Conservation (phyloP, 2,888 invertebrate species). For the Melanostoma scalare region DNA sequence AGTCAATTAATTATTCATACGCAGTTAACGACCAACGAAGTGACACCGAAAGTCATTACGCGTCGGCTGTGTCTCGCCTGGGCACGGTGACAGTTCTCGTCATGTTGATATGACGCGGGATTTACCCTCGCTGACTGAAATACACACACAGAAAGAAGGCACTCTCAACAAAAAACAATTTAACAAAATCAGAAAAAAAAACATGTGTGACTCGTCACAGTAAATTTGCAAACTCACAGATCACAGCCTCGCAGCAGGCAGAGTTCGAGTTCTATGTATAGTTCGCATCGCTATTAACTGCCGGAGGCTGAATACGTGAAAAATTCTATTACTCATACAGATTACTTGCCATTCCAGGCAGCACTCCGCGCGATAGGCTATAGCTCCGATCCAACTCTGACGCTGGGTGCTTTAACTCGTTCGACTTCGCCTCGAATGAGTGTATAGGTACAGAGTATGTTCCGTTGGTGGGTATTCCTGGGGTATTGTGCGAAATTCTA, state of each 20-base stretch:
- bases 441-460: neutral
- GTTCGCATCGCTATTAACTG: conserved; percentile 1
- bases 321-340: conserved; percentile 52
- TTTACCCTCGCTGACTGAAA: conserved; percentile 11
- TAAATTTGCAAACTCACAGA: neutral
- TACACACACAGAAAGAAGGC: neutral
- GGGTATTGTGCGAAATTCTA: conserved; percentile 29
- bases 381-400: conserved; percentile 11
- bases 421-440: neutral
- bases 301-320: conserved; percentile 23
- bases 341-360: conserved; percentile 9
- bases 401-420: conserved; percentile 10
- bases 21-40: conserved; percentile 64
- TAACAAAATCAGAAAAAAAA: neutral
- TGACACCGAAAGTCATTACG: conserved; percentile 63
- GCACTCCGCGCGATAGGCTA: conserved; percentile 11
- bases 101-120: conserved; percentile 49
- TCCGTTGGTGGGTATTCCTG: neutral
- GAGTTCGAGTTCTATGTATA: neutral
- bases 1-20: conserved; percentile 66
- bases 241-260: neutral
- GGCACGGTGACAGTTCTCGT: conserved; percentile 44
- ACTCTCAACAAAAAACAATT: no score
- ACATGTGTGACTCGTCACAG: conserved; percentile 9
- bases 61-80: neutral